Conservation (phyloP, 2,113 vertebrate species). For the Sorex araneus region DNA sequence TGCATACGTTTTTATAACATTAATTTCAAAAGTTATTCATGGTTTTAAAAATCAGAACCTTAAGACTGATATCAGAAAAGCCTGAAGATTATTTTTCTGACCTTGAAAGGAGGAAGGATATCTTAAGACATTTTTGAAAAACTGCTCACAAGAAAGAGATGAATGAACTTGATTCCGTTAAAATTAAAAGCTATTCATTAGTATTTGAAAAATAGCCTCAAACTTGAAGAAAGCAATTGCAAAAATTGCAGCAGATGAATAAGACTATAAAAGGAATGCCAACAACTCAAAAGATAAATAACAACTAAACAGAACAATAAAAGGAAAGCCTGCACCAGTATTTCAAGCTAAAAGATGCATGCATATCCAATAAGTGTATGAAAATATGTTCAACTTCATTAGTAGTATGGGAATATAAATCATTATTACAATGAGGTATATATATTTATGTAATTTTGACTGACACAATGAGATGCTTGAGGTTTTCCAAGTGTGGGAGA, state of each 20-base stretch:
- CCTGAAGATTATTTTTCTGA: neutral
- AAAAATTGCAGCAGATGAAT: neutral
- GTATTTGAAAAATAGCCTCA: neutral
- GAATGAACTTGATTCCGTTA: neutral
- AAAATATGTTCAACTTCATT: neutral
- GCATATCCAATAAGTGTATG: neutral
- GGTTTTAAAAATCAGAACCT: conserved; percentile 38
- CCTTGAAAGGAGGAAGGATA: neutral
- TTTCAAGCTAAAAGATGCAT: conserved; percentile 2
- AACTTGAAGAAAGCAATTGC: neutral
- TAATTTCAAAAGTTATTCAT: neutral
- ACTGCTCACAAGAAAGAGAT: neutral
- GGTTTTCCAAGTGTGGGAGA: neutral
- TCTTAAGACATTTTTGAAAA: neutral
- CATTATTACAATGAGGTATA: neutral
- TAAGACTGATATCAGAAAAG: conserved; percentile 29
- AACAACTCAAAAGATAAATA: neutral
- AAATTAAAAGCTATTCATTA: conserved; percentile 20
- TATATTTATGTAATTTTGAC: neutral
- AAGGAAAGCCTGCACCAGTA: neutral
- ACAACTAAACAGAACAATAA: neutral
- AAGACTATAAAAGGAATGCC: neutral
- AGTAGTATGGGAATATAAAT: neutral
- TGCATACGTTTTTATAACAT: neutral
- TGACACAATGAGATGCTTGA: neutral